These are phyloP conservation scores for Megalurothrips usitatus DNA, from an alignment of 2,888 invertebrate genomes.

Conservation along the genomic window DNA sequence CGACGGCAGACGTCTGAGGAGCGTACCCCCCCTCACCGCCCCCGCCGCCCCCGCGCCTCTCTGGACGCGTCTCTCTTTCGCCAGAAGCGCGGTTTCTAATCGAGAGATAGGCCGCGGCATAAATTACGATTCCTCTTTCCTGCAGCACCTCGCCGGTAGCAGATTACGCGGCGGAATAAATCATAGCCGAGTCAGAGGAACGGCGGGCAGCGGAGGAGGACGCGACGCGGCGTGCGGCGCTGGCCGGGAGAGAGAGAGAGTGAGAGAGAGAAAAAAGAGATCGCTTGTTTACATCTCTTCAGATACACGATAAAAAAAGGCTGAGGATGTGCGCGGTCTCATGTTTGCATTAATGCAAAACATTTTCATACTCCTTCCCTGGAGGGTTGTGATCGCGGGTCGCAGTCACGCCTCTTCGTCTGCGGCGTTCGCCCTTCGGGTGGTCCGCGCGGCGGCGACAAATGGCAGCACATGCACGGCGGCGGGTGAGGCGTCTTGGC, in stretches of 20 bases:
- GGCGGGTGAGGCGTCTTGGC: neutral
- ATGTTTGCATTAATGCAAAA: neutral
- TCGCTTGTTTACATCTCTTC: conserved; percentile 12
- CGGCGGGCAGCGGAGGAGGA: neutral
- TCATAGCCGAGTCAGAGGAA: neutral
- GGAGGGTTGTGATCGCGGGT: neutral
- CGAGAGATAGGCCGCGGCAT: neutral
- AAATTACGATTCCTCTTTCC: neutral
- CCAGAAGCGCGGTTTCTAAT: neutral
- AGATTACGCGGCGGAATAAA: conserved; percentile 11
- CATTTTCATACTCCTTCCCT: neutral
- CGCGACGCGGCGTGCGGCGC: no score
- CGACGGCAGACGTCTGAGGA: no score
- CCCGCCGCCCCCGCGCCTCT: no score
- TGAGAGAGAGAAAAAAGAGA: neutral
- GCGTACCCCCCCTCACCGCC: no score
- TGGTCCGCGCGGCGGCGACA: no score
- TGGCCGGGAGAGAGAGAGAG: no score
- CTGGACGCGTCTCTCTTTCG: neutral
- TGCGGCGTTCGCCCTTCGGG: neutral
- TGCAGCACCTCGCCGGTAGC: neutral
- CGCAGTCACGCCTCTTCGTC: neutral
- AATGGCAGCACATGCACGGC: no score
- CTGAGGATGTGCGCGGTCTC: neutral
- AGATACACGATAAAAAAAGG: neutral